phyloP scores from a whole-genome alignment of 2,113 vertebrate species.

The Tragulus kanchil region DNA sequence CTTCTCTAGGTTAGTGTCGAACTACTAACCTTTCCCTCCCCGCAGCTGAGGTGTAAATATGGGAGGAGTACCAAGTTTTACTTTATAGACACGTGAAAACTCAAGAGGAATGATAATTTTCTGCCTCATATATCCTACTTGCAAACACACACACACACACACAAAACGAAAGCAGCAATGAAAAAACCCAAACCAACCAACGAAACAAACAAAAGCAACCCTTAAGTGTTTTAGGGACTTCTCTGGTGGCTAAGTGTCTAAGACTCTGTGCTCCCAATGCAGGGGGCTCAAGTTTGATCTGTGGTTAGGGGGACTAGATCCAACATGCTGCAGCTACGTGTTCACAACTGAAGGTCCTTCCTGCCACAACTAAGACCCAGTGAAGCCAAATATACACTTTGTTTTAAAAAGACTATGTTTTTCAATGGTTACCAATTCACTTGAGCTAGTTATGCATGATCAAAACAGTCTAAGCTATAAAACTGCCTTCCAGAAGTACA shows the following conservation, averaged over 20 bases:
- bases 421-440: constrained; percentile 29
- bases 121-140: background rate
- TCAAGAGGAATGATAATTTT: background rate
- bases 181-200: background rate
- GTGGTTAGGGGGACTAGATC: background rate
- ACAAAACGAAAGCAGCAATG: background rate
- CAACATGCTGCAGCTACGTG: background rate
- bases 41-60: background rate
- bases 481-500: background rate
- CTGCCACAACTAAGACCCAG: background rate
- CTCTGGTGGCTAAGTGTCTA: background rate
- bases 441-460: background rate
- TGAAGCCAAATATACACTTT: background rate
- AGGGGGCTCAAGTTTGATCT: background rate
- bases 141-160: background rate
- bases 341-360: background rate
- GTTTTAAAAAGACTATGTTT: background rate
- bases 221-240: background rate
- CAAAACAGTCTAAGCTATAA: background rate
- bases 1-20: background rate
- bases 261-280: background rate
- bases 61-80: constrained; percentile 21
- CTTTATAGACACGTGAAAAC: background rate
- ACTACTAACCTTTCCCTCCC: background rate
- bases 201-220: background rate